These are phyloP conservation scores for Natator depressus DNA, from an alignment of 2,113 vertebrate species.

Conservation along the genomic window DNA sequence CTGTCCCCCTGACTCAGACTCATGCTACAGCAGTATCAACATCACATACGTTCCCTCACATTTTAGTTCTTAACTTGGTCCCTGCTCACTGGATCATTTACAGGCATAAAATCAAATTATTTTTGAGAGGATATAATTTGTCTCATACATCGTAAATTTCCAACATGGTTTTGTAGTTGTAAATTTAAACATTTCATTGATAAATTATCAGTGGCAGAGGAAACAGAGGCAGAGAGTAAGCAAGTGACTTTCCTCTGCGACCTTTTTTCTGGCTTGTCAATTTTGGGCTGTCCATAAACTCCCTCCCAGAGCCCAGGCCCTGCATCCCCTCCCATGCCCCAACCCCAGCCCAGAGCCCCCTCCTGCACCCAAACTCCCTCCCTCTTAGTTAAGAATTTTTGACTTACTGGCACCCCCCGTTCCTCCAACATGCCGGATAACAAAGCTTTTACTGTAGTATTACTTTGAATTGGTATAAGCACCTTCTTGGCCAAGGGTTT, in stretches of 20 bases:
- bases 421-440: too few species aligned
- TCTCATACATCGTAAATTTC: slow-evolving; percentile 42
- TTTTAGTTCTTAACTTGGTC: slow-evolving; percentile 28
- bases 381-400: too few species aligned
- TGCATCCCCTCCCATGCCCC: too few species aligned
- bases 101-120: not conserved
- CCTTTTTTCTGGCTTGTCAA: too few species aligned
- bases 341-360: too few species aligned
- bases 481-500: not conserved
- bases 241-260: not conserved
- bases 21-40: slow-evolving; percentile 4
- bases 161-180: slow-evolving; percentile 37
- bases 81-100: slow-evolving; percentile 17
- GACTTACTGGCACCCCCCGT: too few species aligned
- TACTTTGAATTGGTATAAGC: not conserved
- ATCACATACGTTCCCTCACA: not conserved
- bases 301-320: too few species aligned
- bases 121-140: slow-evolving; percentile 44
- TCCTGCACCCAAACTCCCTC: too few species aligned
- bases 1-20: not conserved
- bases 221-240: not conserved
- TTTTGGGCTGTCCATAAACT: too few species aligned
- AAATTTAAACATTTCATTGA: slow-evolving; percentile 56
- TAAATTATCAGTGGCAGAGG: not conserved
- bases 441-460: not conserved